A percentile compares a stretch with the other conserved stretches of the same genome.
These are phyloP conservation scores for Dryobates pubescens DNA, from an alignment of 2,797 vertebrate species.

Conservation along the genomic window DNA sequence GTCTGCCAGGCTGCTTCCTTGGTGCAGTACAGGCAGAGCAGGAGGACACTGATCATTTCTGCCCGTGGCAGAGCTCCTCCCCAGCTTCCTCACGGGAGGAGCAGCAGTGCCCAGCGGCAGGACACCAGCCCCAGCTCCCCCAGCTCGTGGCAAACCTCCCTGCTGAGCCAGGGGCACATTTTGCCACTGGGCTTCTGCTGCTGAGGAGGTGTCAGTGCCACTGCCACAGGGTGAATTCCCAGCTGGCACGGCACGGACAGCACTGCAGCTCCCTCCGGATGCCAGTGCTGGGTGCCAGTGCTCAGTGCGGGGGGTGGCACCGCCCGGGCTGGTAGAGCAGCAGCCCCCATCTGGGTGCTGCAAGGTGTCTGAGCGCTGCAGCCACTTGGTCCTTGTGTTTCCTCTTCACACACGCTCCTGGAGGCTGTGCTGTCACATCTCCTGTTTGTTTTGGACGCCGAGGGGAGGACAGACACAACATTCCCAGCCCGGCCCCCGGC, in stretches of 20 bases:
- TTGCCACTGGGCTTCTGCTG: neutral
- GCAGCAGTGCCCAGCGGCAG: rapidly evolving
- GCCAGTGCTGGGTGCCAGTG: neutral
- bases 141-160: neutral
- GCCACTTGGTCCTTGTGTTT: neutral
- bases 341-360: rapidly evolving
- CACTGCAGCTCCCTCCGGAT: rapidly evolving
- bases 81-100: neutral
- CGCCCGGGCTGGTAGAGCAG: neutral
- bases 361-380: neutral
- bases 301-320: rapidly evolving
- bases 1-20: neutral
- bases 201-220: neutral
- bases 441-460: neutral
- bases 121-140: rapidly evolving
- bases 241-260: rapidly evolving
- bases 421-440: neutral
- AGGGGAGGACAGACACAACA: rapidly evolving
- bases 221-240: rapidly evolving
- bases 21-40: rapidly evolving
- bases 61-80: neutral
- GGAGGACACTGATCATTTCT: neutral
- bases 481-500: neutral
- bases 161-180: neutral
- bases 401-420: neutral